phyloP scores from a whole-genome alignment of 2,888 invertebrate species.

The Drosophila longiperda region DNA sequence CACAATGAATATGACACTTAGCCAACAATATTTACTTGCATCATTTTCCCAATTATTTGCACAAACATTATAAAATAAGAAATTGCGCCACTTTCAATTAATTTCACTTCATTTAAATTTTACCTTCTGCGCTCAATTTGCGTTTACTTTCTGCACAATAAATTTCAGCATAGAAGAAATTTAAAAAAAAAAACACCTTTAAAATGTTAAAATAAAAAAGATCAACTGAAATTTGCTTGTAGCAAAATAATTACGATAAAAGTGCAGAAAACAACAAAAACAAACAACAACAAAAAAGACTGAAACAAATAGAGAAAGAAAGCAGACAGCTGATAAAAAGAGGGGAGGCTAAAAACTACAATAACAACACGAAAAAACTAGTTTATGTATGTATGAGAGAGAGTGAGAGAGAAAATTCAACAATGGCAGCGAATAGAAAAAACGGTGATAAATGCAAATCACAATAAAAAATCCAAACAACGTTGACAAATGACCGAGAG shows the following conservation, averaged over 20 bases:
- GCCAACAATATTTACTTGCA: constrained; percentile 23
- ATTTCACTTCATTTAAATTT: constrained; percentile 13
- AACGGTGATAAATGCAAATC: constrained; percentile 43
- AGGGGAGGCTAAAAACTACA: constrained; percentile 30
- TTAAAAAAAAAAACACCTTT: constrained; percentile 23
- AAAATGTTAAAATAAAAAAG: constrained; percentile 22
- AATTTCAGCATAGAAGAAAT: constrained; percentile 29
- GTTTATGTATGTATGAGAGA: constrained; percentile 43
- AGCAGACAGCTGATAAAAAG: constrained; percentile 34
- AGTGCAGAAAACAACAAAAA: constrained; percentile 17
- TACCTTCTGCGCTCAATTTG: constrained; percentile 65
- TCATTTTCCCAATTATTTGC: constrained; percentile 2
- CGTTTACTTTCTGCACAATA: constrained; percentile 41
- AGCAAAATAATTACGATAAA: constrained; percentile 19
- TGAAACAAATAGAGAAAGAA: constrained; percentile 17
- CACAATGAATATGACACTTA: constrained; percentile 10
- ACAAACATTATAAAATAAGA: constrained; percentile 1
- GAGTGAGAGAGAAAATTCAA: constrained; percentile 36
- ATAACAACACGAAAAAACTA: constrained; percentile 70
- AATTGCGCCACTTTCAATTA: neutral
- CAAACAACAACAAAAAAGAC: neutral
- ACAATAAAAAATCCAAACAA: constrained; percentile 37
- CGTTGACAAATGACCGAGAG: constrained; percentile 40
- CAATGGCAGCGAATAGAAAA: constrained; percentile 59
- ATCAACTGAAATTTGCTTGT: constrained; percentile 37